Percentiles rank a stretch among this genome's conserved stretches.
Evolutionary conservation across 2,888 invertebrate species (phyloP).

Genomic region (Pristionchus japonicus): DNA sequence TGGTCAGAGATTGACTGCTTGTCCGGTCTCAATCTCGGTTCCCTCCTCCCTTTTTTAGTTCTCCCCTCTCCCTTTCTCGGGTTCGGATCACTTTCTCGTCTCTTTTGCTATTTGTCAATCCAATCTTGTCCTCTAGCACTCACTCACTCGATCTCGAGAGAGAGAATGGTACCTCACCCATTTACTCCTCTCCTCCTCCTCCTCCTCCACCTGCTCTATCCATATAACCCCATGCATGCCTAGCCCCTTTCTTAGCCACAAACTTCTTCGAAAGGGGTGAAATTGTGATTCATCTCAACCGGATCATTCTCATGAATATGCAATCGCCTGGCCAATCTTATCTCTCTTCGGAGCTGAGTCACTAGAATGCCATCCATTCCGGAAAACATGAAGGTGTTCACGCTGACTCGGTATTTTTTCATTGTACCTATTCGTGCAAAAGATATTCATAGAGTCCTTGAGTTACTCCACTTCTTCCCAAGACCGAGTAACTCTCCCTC

Average conservation of each 20-base stretch:
- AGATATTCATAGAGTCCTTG: too few species aligned
- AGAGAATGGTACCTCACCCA: background rate
- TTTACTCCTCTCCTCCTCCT: background rate
- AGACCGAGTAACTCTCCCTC: background rate
- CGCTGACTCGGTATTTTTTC: too few species aligned
- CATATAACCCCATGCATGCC: background rate
- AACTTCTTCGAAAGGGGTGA: background rate
- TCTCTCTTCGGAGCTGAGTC: background rate
- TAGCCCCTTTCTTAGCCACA: background rate
- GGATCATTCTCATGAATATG: background rate
- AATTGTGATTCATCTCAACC: conserved; percentile 1
- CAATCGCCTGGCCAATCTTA: background rate
- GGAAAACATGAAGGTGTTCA: background rate
- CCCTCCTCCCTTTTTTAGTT: background rate
- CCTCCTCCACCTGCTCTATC: too few species aligned
- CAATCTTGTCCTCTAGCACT: conserved; percentile 38
- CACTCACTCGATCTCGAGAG: background rate
- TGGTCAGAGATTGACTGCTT: conserved; percentile 6
- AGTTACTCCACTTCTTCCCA: background rate
- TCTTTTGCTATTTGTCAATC: conserved; percentile 36
- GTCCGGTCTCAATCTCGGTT: background rate
- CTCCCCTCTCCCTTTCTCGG: background rate
- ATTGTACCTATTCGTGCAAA: too few species aligned
- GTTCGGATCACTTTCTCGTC: conserved; percentile 38
- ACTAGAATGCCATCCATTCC: background rate